phyloP scores from a whole-genome alignment of 2,888 invertebrate genomes.

The Danaus chrysippus region DNA sequence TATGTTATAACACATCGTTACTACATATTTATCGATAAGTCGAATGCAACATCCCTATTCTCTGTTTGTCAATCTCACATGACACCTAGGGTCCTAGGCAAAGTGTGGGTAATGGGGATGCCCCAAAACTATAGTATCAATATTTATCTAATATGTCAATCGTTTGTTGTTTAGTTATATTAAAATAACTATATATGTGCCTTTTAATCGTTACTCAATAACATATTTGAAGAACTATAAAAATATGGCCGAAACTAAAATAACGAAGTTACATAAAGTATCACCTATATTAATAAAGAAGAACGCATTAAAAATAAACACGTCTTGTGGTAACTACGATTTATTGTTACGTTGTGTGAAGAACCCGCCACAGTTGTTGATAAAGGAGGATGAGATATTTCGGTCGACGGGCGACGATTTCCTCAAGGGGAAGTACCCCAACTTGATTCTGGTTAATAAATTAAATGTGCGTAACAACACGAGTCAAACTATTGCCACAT shows the following conservation, averaged over 20 bases:
- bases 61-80: too few species aligned
- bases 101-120: too few species aligned
- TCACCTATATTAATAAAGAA: constrained; percentile 22
- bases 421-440: constrained; percentile 45
- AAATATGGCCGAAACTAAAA: constrained; percentile 13
- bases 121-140: too few species aligned
- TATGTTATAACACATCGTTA: too few species aligned
- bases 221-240: not conserved
- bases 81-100: too few species aligned
- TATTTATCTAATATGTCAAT: too few species aligned
- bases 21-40: too few species aligned
- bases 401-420: constrained; percentile 46
- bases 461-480: constrained; percentile 41
- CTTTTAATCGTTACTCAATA: too few species aligned
- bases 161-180: too few species aligned
- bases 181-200: too few species aligned
- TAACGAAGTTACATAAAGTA: constrained; percentile 15
- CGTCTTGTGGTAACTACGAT: constrained; percentile 9
- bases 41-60: too few species aligned
- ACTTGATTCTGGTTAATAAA: constrained; percentile 44
- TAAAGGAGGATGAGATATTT: constrained; percentile 48
- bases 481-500: constrained; percentile 50
- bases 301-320: constrained; percentile 28
- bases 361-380: constrained; percentile 14
- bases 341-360: constrained; percentile 11